Evolutionary conservation across 2,113 vertebrate species (phyloP), one percentile per base, ranked within the genome.

Genomic region (Siniperca chuatsi): DNA sequence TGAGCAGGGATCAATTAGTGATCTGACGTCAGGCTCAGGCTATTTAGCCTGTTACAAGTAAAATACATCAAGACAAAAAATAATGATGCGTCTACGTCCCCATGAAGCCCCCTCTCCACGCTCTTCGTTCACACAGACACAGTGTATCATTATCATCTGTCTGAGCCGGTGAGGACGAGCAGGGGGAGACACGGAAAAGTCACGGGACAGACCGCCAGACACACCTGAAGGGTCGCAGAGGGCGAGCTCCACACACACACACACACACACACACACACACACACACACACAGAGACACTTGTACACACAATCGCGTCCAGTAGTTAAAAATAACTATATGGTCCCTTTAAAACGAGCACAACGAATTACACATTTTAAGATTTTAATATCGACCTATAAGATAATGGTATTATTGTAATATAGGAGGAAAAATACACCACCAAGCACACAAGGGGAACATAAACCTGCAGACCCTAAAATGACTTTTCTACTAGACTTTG

Each of bases 1-100:
- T 90, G 82, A 80, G 35, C 58, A 67, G 85, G 74, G 87, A 90
- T 88, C 85, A 90, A 75, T 91, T 84, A 83, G 74, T 37, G 58
- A 68, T 44, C 46, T 85, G 81, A 85, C 82, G 75, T 86, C 78
- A 87, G 67, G 20, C 48, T 82, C 70, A 0, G 58, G 67, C 58
- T 77, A 60, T 83, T 83, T 74, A 72, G 78, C 12, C 55, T 46
- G 1, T 35, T 86, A 44, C 33, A 82, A 82, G 83, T 70, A 35
- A 79, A 67, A 73, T 48, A 62, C 40, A 78, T 8, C 50, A 40
- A 77, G 33, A 33, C 23, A 21, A 70, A 23, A 66, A 60, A 69
- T 50, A 58, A 79, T 66, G 33, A 46, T 46, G 12, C 20, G 6
- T 21, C 68, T 11, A 23, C 8, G 23, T 64, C 66, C 54, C 16